Conservation (phyloP, 2,113 vertebrate species). For the Ivindomyrus marchei region DNA sequence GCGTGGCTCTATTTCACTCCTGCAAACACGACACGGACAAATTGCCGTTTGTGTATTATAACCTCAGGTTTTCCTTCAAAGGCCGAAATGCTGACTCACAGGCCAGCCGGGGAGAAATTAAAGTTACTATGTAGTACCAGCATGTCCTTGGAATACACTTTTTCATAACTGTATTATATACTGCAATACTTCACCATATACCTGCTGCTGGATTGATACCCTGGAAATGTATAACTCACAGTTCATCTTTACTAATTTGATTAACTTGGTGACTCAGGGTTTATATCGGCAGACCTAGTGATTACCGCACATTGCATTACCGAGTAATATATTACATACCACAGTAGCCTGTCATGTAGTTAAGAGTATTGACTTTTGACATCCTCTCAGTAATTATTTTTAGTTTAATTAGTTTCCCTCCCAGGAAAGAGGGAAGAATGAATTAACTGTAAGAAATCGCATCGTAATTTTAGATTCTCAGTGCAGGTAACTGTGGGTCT, state of each 20-base stretch:
- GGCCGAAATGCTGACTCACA: constrained; percentile 25
- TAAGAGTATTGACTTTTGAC: background rate
- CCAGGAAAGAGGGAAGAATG: background rate
- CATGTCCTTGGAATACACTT: background rate
- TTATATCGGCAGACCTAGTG: background rate
- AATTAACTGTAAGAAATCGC: background rate
- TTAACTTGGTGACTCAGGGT: background rate
- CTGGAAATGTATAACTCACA: background rate
- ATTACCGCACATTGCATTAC: background rate
- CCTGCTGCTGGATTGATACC: background rate
- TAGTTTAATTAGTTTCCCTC: background rate
- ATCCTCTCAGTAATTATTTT: background rate
- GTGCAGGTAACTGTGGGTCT: background rate
- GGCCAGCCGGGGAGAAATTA: background rate
- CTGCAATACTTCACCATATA: background rate
- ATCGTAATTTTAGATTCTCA: background rate
- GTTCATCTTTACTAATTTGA: background rate
- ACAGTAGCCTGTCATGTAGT: background rate
- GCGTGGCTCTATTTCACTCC: constrained; percentile 33
- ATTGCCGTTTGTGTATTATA: constrained; percentile 18
- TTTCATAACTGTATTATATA: background rate
- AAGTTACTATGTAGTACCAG: background rate
- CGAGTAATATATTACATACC: background rate
- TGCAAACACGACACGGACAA: background rate
- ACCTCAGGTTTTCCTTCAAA: constrained; percentile 27